These are phyloP conservation scores for Spisula subtruncata DNA, from an alignment of 2,888 invertebrate species.

Conservation along the genomic window DNA sequence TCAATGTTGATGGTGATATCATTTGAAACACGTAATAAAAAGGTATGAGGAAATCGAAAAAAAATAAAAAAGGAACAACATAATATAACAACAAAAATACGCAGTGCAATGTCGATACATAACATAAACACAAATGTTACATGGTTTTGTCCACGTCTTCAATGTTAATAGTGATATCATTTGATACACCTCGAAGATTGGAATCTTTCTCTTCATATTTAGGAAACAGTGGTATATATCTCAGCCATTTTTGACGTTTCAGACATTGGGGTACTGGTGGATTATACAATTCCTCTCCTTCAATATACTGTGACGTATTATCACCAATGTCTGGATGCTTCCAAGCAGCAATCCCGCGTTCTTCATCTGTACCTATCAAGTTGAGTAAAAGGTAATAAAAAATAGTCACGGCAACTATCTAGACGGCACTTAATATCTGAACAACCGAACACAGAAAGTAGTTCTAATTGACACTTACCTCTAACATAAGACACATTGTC, in stretches of 20 bases:
- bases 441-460: too few relatives aligned
- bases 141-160: not conserved
- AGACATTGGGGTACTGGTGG: slow-evolving; percentile 48
- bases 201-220: slow-evolving; percentile 1
- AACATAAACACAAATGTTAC: too few relatives aligned
- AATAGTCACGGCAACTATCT: too few relatives aligned
- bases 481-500: too few relatives aligned
- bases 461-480: too few relatives aligned
- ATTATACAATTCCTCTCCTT: slow-evolving; percentile 67
- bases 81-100: too few relatives aligned
- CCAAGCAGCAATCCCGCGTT: slow-evolving; percentile 70
- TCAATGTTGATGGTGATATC: not conserved
- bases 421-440: too few relatives aligned
- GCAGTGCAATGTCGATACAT: too few relatives aligned
- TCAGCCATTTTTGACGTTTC: slow-evolving; percentile 43
- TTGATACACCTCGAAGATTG: not conserved
- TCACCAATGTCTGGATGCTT: slow-evolving; percentile 42
- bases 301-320: slow-evolving; percentile 30
- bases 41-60: too few relatives aligned
- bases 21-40: not conserved
- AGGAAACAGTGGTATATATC: slow-evolving; percentile 49
- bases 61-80: too few relatives aligned
- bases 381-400: too few relatives aligned
- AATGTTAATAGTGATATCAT: not conserved
- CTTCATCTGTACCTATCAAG: slow-evolving; percentile 63